Base-by-base conservation (phyloP, 1,140 invertebrate genomes). In the Lordiphosa collinella region DNA sequence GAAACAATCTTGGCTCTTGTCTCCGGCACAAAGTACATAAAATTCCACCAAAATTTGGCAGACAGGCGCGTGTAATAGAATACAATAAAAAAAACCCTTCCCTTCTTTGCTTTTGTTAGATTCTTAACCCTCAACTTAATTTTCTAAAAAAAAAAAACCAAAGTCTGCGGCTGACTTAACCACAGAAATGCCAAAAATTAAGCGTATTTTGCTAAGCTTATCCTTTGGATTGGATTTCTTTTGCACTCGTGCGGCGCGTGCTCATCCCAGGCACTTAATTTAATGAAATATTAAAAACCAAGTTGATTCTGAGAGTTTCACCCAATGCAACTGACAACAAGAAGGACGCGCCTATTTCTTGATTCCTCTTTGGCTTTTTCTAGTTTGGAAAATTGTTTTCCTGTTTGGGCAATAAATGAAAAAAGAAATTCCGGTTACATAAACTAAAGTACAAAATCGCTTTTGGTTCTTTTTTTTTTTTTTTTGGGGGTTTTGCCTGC, bases 251-350 rank as follows among this genome's bases (percentile, higher is more conserved):
- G 71, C 54, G 71, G 56, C 75, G 76, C 57, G 76, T 71, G 50
- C 67, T 76, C 60, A 48, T 29, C 25, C 25, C 8, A 5, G 57
- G 73, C 72, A 87, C 85, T 88, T 86, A 84, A 88, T 87, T 87
- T 87, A 86, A 87, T 87, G 85, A 87, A 88, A 87, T 87, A 87
- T 87, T 87, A 86, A 87, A 87, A 87, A 86, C 73, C 87, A 37
- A 11, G 14, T 7, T 16, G 32, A 57, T 36, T 43, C 61, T 4
- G 61, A 40, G 56, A 13, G 53, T 60, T 60, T 56, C 52, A 69
- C 61, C 18, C 18, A 18, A 36, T 69, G 66, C 66, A 69, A 36
- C 65, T 69, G 65, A 69, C 66, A 55, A 57, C 36, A 55, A 25
- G 41, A 55, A 50, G 29, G 46, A 66, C 36, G 40, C 41, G 57